Evolutionary conservation across 2,113 vertebrate genomes (phyloP), one percentile per base, ranked within the genome.

Genomic region (Rallus limicola): DNA sequence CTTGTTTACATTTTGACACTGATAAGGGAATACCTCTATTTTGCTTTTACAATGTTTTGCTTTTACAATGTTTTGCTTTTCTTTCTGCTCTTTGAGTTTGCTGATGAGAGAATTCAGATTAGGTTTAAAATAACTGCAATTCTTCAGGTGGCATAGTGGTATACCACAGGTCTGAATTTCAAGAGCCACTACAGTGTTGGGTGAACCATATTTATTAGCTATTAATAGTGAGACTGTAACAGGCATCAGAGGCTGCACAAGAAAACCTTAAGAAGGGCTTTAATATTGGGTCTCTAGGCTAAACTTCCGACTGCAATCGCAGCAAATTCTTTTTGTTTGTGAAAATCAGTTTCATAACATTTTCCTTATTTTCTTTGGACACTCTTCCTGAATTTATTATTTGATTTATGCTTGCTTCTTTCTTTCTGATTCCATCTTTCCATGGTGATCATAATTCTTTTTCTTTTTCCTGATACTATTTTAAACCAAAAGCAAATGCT

Each of bases 261-360:
- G 50, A 55, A 89, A 92, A 80, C 15, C 44, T 46, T 70, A 50
- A 85, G 63, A 64, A 80, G 29, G 46, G 19, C 14, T 87, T 82
- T 85, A 44, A 46, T 80, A 15, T 72, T 92, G 50, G 11, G 19
- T 83, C 17, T 90, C 59, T 42, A 36, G 36, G 92, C 70, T 69
- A 65, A 91, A 69, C 46, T 46, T 26, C 36, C 56, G 42, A 65
- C 79, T 78, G 56, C 79, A 96, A 16, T 42, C 60, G 90, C 88
- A 95, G 85, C 87, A 96, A 85, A 96, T 90, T 93, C 55, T 23
- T 84, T n/a, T 44, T 62, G n/a, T 81, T 92, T 78, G 68, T 88
- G 88, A 71, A 92, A 92, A 95, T 60, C 0, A 72, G 34, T 72
- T 90, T 88, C 79, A 72, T 52, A 82, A 88, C 46, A 86, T 74